Evolutionary conservation across 2,888 invertebrate genomes (phyloP).

Genomic region (Steinernema hermaphroditum): DNA sequence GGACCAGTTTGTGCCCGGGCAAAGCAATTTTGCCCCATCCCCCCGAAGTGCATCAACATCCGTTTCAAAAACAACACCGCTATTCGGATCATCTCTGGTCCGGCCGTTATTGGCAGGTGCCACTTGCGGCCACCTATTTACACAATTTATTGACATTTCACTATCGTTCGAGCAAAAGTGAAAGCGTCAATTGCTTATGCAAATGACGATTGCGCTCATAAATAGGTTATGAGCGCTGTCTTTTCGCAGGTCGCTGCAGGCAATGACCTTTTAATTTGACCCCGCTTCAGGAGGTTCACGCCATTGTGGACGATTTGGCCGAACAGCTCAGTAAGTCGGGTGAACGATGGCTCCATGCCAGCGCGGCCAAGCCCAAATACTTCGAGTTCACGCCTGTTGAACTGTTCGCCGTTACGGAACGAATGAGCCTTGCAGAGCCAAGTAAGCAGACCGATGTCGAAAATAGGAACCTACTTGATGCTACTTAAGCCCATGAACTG

Average conservation of each 20-base stretch:
- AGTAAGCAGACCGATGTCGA: not conserved
- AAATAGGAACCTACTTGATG: not conserved
- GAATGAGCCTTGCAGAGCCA: slow-evolving; percentile 84
- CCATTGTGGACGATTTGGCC: slow-evolving; percentile 55
- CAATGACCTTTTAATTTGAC: not conserved
- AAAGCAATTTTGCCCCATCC: slow-evolving; percentile 13
- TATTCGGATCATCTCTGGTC: slow-evolving; percentile 13
- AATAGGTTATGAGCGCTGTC: slow-evolving; percentile 28
- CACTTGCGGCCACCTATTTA: slow-evolving; percentile 22
- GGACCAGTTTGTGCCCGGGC: slow-evolving; percentile 5
- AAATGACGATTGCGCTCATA: slow-evolving; percentile 27
- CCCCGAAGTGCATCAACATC: slow-evolving; percentile 13
- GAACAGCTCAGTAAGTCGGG: slow-evolving; percentile 50
- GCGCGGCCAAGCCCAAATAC: slow-evolving; percentile 49
- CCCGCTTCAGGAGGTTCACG: slow-evolving; percentile 53
- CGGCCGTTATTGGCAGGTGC: slow-evolving; percentile 27
- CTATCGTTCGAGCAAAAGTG: not conserved
- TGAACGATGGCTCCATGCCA: slow-evolving; percentile 51
- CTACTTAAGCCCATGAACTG: slow-evolving; percentile 74
- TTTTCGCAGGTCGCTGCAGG: slow-evolving; percentile 6
- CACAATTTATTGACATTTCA: slow-evolving; percentile 22
- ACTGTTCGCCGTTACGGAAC: slow-evolving; percentile 85
- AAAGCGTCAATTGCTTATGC: slow-evolving; percentile 17
- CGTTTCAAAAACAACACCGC: slow-evolving; percentile 17
- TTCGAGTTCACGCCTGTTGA: slow-evolving; percentile 79